Conservation (phyloP, 1,140 invertebrate genomes). For the Drosophila tropicalis region DNA sequence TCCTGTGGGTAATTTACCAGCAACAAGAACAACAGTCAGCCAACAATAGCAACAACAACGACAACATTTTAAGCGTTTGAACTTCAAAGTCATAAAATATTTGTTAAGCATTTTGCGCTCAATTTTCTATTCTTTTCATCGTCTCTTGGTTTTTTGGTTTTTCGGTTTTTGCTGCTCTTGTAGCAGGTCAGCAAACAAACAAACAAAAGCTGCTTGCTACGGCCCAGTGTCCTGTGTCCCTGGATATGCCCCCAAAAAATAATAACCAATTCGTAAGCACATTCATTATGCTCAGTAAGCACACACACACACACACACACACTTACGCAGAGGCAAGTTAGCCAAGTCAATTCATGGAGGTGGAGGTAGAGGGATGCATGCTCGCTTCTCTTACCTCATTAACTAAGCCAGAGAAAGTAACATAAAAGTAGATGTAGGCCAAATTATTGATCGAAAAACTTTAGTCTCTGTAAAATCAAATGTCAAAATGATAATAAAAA, state of each 20-base stretch:
- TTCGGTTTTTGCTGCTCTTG: slow-evolving; percentile 35
- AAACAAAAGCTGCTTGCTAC: slow-evolving; percentile 23
- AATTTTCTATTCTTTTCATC: slow-evolving; percentile 68
- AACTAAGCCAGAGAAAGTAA: background rate
- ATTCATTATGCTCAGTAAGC: slow-evolving; percentile 60
- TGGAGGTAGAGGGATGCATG: background rate
- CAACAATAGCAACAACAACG: slow-evolving; percentile 18
- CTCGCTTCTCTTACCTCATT: background rate
- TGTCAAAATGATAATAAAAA: too few species aligned
- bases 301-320: slow-evolving; percentile 4
- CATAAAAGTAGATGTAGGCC: too few species aligned
- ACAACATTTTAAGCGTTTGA: slow-evolving; percentile 70
- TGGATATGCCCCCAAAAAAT: slow-evolving; percentile 41
- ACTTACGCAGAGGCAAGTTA: background rate
- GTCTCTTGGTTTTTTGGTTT: background rate
- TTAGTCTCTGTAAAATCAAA: too few species aligned
- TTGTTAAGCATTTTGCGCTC: slow-evolving; percentile 80
- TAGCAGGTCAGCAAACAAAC: slow-evolving; percentile 59
- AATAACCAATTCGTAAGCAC: slow-evolving; percentile 79
- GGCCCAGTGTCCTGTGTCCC: slow-evolving; percentile 5
- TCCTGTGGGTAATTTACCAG: slow-evolving; percentile 73
- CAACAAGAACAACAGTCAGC: slow-evolving; percentile 52
- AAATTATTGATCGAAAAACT: too few species aligned
- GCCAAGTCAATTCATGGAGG: background rate
- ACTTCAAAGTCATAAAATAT: slow-evolving; percentile 78